These are phyloP conservation scores for Popillia japonica DNA, from an alignment of 1,140 invertebrate species.

Conservation along the genomic window DNA sequence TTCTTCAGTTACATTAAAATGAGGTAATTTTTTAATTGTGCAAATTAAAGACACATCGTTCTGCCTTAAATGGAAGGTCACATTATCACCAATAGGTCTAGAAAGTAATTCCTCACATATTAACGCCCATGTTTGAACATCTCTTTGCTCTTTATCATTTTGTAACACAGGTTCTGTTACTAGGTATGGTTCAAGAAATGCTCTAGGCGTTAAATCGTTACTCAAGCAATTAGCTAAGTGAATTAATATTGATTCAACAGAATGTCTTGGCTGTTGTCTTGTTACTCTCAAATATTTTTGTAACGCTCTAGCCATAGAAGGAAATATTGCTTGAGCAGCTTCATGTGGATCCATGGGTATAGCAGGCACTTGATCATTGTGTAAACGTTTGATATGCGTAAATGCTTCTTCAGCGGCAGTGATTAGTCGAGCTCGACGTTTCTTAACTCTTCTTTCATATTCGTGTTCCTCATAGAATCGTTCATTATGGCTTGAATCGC, in stretches of 20 bases:
- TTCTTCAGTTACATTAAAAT: conserved; percentile 94
- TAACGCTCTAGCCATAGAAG: conserved; percentile 91
- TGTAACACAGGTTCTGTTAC: conserved; percentile 79
- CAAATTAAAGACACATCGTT: conserved; percentile 93
- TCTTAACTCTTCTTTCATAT: conserved; percentile 91
- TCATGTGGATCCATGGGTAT: conserved; percentile 91
- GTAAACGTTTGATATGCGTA: too few relatives aligned
- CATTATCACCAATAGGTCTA: conserved; percentile 80
- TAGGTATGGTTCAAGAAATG: conserved; percentile 91
- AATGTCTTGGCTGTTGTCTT: conserved; percentile 92
- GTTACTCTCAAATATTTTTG: conserved; percentile 97
- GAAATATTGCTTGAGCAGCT: conserved; percentile 96
- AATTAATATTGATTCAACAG: conserved; percentile 86
- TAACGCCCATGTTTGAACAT: conserved; percentile 89
- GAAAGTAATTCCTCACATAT: conserved; percentile 91
- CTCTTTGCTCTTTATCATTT: conserved; percentile 79
- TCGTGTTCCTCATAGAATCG: conserved; percentile 98
- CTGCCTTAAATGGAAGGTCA: conserved; percentile 90
- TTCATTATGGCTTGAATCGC: conserved; percentile 92
- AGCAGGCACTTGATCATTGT: conserved; percentile 69
- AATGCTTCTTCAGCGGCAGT: too few relatives aligned
- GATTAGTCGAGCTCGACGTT: conserved; percentile 87
- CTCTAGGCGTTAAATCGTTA: conserved; percentile 91
- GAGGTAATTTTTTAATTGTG: conserved; percentile 83
- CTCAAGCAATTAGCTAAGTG: conserved; percentile 91